Evolutionary conservation across 2,797 vertebrate species (phyloP).

Genomic region (Halcyon smyrnensis): DNA sequence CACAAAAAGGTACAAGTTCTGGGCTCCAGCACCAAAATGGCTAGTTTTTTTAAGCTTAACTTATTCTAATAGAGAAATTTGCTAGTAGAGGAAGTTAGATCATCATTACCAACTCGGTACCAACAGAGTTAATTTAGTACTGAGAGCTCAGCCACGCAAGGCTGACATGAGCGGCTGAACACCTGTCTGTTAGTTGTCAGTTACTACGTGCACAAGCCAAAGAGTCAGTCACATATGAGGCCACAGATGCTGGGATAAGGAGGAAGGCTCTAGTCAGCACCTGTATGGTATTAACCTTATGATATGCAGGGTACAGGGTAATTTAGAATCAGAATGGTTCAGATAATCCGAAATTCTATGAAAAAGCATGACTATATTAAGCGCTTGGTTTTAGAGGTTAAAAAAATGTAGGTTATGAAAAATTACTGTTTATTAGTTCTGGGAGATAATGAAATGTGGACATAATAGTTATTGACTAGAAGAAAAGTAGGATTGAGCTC

Average conservation of each 20-base stretch:
- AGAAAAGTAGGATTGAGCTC: background rate
- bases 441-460: background rate
- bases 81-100: background rate
- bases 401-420: background rate
- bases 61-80: background rate
- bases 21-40: background rate
- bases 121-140: background rate
- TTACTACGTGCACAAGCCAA: background rate
- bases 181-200: background rate
- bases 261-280: background rate
- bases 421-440: background rate
- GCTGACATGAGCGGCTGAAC: background rate
- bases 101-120: background rate
- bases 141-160: background rate
- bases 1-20: background rate
- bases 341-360: background rate
- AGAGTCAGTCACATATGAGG: fast-evolving
- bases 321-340: background rate
- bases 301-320: background rate
- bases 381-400: background rate
- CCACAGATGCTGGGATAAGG: background rate
- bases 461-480: background rate
- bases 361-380: background rate
- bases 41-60: background rate
- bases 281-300: background rate